Evolutionary conservation across 2,888 invertebrate genomes (phyloP), one percentile per base, ranked within the genome.

Genomic region (Euproctis similis): DNA sequence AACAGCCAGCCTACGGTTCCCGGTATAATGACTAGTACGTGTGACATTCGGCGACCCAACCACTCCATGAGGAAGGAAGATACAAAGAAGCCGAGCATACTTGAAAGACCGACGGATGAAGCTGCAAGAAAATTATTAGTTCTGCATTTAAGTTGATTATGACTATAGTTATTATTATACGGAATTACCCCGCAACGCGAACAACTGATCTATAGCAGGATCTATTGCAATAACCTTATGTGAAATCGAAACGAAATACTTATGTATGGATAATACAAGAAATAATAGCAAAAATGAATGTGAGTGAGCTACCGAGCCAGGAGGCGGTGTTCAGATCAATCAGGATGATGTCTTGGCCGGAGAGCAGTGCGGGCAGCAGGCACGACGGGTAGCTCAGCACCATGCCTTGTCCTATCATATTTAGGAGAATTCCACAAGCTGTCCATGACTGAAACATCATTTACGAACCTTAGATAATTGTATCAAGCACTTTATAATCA

Each of bases 361-460:
- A 31, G 29, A 71, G 59, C 8, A 88, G 60, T 46, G 87, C 87
- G 0, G 87, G 87, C 10, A 88, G 51, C 20, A 87, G 55, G 4
- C 87, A 72, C 2, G 87, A 85, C 1, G 87, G 85, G 42, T 82
- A 87, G 1, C 88, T 88, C 32, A 62, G 52, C 19, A 57, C 52
- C 44, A 64, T 36, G 0, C 67, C 65, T 8, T 59, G 58, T 0
- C 42, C 50, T 0, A 56, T 34, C 51, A 61, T 51, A 43, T 61
- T 62, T 2, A 60, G 28, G 1, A 59, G 52, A 10, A 63, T 61
- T 3, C 20, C 28, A n/a, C 21, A 21, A 4, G 22, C 24, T 3
- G 21, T 12, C 32, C 32, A 32, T 25, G 32, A 9, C 32, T 32
- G 24, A 10, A 31, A 31, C 10, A 9, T 23, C n/a, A n/a, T n/a